Evolutionary conservation across 2,113 vertebrate species (phyloP), one percentile per base, ranked within the genome.

Genomic region (Lanius collurio): DNA sequence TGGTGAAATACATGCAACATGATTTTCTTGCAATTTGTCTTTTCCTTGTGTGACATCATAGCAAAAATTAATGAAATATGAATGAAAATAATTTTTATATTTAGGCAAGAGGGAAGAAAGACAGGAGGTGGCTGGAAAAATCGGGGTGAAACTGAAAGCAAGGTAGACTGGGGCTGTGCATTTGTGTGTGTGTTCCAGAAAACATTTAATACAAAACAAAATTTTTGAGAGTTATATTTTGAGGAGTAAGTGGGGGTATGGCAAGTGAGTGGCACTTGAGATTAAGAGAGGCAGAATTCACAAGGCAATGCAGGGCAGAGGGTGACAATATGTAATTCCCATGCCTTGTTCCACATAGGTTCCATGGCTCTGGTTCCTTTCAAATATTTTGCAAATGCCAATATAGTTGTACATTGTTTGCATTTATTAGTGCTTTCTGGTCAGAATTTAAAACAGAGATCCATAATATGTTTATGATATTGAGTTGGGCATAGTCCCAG

Each of bases 231-330:
- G 11, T 73, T 53, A 37, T 0, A 0, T 83, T 83, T 78, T 74
- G 16, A 19, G 24, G 6, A 69, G 5, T 49, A 74, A 75, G n/a
- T 0, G 3, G 33, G 77, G 20, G 9, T 41, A 18, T 35, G 44
- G 31, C 20, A 74, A n/a, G 10, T 28, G 77, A 52, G 28, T 37
- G 52, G 7, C 50, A 16, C 16, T 77, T 60, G 26, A 63, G 7
- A 16, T 56, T 42, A 46, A n/a, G 27, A 63, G 53, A 76, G 42
- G 19, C 20, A 14, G 3, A 46, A 11, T 52, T 71, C 15, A 21
- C 7, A 60, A 27, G 8, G 16, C 14, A 37, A 2, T 2, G 1
- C 5, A 35, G 24, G 30, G 50, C 0, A 2, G 24, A 41, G 33
- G 24, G 2, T 53, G 35, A 75, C 28, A 24, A 10, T 62, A 15